These are phyloP conservation scores for Hydrotaea cyrtoneurina DNA, from an alignment of 2,888 invertebrate species.

Conservation along the genomic window DNA sequence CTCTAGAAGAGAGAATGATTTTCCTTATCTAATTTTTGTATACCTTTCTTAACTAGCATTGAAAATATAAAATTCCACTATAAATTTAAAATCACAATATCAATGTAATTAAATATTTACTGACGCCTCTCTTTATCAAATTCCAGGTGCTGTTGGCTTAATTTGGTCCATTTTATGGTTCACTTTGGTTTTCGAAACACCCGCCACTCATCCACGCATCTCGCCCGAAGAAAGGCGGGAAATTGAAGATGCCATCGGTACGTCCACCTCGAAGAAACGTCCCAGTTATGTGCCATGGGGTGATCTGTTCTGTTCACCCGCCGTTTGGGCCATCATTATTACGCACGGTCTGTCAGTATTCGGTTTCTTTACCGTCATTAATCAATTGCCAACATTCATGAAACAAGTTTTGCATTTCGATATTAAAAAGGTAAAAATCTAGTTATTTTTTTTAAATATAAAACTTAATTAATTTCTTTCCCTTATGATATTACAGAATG, in stretches of 20 bases:
- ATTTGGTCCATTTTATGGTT: slow-evolving; percentile 93
- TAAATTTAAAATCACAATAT: too few relatives aligned
- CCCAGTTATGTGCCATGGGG: slow-evolving; percentile 89
- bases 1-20: too few relatives aligned
- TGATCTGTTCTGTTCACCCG: slow-evolving; percentile 85
- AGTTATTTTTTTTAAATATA: too few relatives aligned
- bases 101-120: too few relatives aligned
- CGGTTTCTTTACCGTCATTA: slow-evolving; percentile 93
- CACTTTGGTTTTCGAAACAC: slow-evolving; percentile 89
- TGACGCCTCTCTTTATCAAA: too few relatives aligned
- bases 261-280: slow-evolving; percentile 83
- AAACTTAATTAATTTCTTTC: too few relatives aligned
- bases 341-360: slow-evolving; percentile 92
- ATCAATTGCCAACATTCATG: slow-evolving; percentile 93
- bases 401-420: slow-evolving; percentile 88
- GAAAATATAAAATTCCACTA: too few relatives aligned
- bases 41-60: too few relatives aligned
- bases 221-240: slow-evolving; percentile 86
- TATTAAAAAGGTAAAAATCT: slow-evolving; percentile 89
- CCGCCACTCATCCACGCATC: slow-evolving; percentile 91
- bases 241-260: slow-evolving; percentile 88
- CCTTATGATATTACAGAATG: slow-evolving; percentile 83
- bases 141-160: slow-evolving; percentile 85
- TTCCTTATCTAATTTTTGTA: too few relatives aligned
- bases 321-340: slow-evolving; percentile 93